Base-by-base conservation (phyloP, 1,140 invertebrate genomes). In the Diabrotica virgifera region DNA sequence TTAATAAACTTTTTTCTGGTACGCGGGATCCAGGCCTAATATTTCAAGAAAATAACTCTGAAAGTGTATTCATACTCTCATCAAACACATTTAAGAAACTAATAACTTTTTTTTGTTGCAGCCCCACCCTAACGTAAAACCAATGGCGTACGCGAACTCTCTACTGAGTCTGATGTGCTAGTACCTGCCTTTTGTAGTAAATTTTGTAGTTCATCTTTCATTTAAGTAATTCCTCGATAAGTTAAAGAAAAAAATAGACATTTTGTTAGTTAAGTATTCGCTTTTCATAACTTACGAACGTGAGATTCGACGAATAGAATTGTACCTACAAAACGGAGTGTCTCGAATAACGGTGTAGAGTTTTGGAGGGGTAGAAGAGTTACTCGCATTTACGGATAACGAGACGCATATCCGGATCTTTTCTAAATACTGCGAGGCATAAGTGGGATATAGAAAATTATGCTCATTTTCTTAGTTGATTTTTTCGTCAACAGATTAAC, bases 91-190 rank as follows among this genome's bases (percentile, higher is more conserved):
- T 1, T 24, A 24, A 24, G 24, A 24, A 24, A 24, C 24, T 24
- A 24, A 24, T 63, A 69, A 65, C 65, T 77, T 53, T 76, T 78
- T 79, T 81, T 75, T 77, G 69, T 90, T 90, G 71, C 82, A 96
- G 93, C 90, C 94, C 74, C 96, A 98, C 87, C 96, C 96, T n/a
- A 89, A 96, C 79, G 90, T 98, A 52, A 95, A 92, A 82, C 94
- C 96, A 62, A 98, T 98, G 96, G 91, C 90, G 50, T 98, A 97
- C 82, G 94, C 95, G 69, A 90, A 90, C 80, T 87, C 88, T 70
- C 77, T 93, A 76, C 72, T 89, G 67, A 85, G 83, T 75, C 80
- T 85, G 75, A 85, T 87, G 82, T 83, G 81, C 76, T 86, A 85
- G 82, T 81, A 73, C 69, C 72, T 75, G 71, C 68, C 67, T 67